Conservation (phyloP, 1,140 invertebrate genomes). For the Hycleus cichorii region DNA sequence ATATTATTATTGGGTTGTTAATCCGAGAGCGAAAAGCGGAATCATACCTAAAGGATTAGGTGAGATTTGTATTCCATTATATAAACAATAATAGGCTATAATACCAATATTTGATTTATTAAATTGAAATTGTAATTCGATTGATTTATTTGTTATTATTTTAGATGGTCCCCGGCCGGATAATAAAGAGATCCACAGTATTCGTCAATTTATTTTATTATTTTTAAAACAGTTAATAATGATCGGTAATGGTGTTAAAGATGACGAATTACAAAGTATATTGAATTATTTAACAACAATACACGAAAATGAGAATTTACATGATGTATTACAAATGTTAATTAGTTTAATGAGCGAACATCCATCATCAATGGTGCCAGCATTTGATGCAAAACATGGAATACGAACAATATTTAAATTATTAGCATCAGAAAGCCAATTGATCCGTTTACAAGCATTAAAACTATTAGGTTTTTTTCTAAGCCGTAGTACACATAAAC, state of each 20-base stretch:
- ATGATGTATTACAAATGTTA: slow-evolving; percentile 95
- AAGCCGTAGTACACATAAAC: slow-evolving; percentile 91
- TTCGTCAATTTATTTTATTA: slow-evolving; percentile 89
- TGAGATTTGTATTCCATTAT: slow-evolving; percentile 43
- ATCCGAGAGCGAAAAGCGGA: slow-evolving; percentile 89
- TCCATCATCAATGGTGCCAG: slow-evolving; percentile 96
- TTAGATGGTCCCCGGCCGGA: slow-evolving; percentile 87
- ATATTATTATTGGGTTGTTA: slow-evolving; percentile 98
- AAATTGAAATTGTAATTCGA: background rate
- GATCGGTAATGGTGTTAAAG: slow-evolving; percentile 94
- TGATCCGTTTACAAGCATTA: slow-evolving; percentile 89
- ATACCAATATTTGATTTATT: background rate
- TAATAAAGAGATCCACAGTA: slow-evolving; percentile 88
- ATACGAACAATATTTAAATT: slow-evolving; percentile 96
- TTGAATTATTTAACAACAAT: slow-evolving; percentile 97
- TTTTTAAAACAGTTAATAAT: slow-evolving; percentile 95
- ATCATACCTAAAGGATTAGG: slow-evolving; percentile 90
- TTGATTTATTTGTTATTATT: slow-evolving; percentile 28
- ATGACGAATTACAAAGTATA: slow-evolving; percentile 97
- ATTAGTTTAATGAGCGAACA: slow-evolving; percentile 97
- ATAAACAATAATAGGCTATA: too few relatives aligned
- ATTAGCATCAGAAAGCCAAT: slow-evolving; percentile 87
- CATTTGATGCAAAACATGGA: slow-evolving; percentile 95
- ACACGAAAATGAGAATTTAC: slow-evolving; percentile 97
- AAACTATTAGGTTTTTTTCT: slow-evolving; percentile 94